A percentile compares a stretch with the other conserved stretches of the same genome.
phyloP scores from a whole-genome alignment of 2,888 invertebrate genomes.

The Drosophila silvestris region DNA sequence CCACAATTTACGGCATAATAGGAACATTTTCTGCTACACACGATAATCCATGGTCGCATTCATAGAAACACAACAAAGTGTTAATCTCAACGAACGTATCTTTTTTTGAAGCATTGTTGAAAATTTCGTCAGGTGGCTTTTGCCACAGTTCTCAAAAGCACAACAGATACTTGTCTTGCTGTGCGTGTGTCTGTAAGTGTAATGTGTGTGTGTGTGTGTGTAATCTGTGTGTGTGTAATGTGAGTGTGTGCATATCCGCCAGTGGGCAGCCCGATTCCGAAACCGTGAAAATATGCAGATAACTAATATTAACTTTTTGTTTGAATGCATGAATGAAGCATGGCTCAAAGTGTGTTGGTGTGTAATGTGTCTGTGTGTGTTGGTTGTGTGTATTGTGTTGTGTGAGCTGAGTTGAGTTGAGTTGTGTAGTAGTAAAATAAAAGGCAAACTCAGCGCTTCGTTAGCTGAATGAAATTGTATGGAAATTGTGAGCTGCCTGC shows the following conservation, averaged over 20 bases:
- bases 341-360: slow-evolving; percentile 26
- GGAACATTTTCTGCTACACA: not conserved
- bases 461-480: slow-evolving; percentile 54
- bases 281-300: slow-evolving; percentile 78
- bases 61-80: not conserved
- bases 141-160: slow-evolving; percentile 50
- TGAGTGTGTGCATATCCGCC: slow-evolving; percentile 59
- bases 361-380: not conserved
- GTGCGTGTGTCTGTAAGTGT: not conserved
- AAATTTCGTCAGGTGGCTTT: slow-evolving; percentile 63
- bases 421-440: slow-evolving; percentile 28
- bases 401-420: slow-evolving; percentile 4
- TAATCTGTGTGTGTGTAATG: slow-evolving; percentile 26
- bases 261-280: slow-evolving; percentile 70
- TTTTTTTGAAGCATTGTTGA: slow-evolving; percentile 41
- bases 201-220: slow-evolving; percentile 7
- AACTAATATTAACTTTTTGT: slow-evolving; percentile 77
- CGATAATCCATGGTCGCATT: not conserved
- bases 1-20: not conserved
- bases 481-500: slow-evolving; percentile 9
- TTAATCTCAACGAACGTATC: slow-evolving; percentile 33
- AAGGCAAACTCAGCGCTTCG: slow-evolving; percentile 25
- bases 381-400: slow-evolving; percentile 12
- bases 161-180: not conserved
- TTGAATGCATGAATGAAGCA: slow-evolving; percentile 75